A percentile compares a stretch with the other conserved stretches of the same genome.
These are phyloP conservation scores for Papilio dardanus DNA, from an alignment of 1,140 invertebrate genomes.

Conservation along the genomic window DNA sequence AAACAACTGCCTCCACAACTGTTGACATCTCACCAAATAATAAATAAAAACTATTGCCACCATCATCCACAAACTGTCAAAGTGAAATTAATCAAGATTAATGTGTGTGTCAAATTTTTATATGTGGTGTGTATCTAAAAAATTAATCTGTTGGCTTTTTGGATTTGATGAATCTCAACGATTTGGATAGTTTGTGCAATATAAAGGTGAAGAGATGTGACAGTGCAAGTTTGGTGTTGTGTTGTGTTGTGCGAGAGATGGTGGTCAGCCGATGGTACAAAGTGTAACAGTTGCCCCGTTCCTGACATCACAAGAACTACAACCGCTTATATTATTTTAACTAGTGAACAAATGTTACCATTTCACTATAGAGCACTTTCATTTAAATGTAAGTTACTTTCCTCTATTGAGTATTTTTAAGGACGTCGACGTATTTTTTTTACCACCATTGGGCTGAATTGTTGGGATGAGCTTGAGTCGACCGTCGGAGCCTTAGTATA, in stretches of 20 bases:
- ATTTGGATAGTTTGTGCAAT: conserved; percentile 54
- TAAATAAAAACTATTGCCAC: not conserved
- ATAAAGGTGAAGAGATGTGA: conserved; percentile 44
- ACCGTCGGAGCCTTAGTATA: conserved; percentile 72
- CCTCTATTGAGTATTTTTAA: conserved; percentile 66
- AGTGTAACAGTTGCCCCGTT: conserved; percentile 46
- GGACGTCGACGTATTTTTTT: conserved; percentile 45
- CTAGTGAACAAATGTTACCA: conserved; percentile 81
- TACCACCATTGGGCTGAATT: conserved; percentile 49
- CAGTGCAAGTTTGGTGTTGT: conserved; percentile 40
- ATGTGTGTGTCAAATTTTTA: conserved; percentile 2
- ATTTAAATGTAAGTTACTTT: conserved; percentile 73
- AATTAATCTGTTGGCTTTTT: conserved; percentile 43
- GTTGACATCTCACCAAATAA: conserved; percentile 13
- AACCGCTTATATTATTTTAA: conserved; percentile 50
- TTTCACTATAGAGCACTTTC: conserved; percentile 75
- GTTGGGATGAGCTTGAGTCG: conserved; percentile 46
- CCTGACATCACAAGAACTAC: conserved; percentile 39
- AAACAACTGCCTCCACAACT: too few relatives aligned
- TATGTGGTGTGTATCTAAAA: conserved; percentile 25
- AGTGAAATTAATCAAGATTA: conserved; percentile 13
- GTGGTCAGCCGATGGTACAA: conserved; percentile 18
- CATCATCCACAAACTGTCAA: conserved; percentile 13
- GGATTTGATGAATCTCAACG: conserved; percentile 59
- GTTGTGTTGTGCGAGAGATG: conserved; percentile 31